These are phyloP conservation scores for Athrips mouffetella DNA, from an alignment of 2,888 invertebrate species.

Conservation along the genomic window DNA sequence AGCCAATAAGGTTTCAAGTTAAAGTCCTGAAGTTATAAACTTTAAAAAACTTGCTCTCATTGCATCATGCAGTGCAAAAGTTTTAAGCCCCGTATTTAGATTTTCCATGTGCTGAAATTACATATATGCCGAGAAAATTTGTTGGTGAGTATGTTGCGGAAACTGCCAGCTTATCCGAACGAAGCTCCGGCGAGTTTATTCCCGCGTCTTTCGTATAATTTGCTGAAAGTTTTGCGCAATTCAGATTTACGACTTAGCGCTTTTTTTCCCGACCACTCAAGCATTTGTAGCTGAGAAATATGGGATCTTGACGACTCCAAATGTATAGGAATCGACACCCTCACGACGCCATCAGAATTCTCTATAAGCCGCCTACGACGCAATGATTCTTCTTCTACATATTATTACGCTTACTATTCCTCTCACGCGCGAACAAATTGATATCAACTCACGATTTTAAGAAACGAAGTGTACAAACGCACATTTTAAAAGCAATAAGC, in stretches of 20 bases:
- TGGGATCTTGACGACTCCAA: too few relatives aligned
- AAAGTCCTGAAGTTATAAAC: conserved; percentile 1
- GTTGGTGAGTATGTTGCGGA: background rate
- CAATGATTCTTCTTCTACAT: background rate
- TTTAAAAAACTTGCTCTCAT: conserved; percentile 6
- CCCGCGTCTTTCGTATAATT: background rate
- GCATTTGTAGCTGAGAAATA: background rate
- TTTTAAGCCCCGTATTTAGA: background rate
- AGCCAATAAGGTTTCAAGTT: conserved; percentile 4
- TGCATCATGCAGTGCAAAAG: conserved; percentile 2
- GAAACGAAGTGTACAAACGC: conserved; percentile 58
- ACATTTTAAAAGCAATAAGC: conserved; percentile 46
- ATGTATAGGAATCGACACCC: conserved; percentile 1
- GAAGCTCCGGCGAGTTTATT: background rate
- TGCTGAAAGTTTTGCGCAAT: conserved; percentile 4
- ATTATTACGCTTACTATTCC: conserved; percentile 37
- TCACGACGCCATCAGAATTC: conserved; percentile 1
- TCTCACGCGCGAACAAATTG: conserved; percentile 57
- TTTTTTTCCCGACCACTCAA: too few relatives aligned
- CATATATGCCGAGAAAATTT: background rate
- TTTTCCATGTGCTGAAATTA: background rate
- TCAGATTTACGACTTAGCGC: conserved; percentile 4
- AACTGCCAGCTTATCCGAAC: background rate
- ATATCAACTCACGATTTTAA: conserved; percentile 63
- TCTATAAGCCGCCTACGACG: conserved; percentile 4